A percentile compares a stretch with the other conserved stretches of the same genome.
phyloP scores from a whole-genome alignment of 2,888 invertebrate species.

The Leucozona laternaria region DNA sequence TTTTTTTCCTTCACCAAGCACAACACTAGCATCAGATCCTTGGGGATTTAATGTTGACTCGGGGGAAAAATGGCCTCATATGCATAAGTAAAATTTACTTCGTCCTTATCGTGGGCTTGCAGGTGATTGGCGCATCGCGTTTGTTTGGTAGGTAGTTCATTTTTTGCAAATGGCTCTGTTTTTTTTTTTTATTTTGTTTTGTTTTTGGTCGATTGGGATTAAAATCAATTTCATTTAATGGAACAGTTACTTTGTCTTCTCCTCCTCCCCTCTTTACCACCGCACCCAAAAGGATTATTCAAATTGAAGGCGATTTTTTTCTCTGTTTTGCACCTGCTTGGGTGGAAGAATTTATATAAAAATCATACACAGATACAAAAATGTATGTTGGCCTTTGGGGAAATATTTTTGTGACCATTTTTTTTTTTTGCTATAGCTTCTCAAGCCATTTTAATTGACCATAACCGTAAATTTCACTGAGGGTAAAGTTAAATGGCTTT shows the following conservation, averaged over 20 bases:
- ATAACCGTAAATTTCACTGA: constrained; percentile 73
- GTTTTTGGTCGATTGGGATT: constrained; percentile 59
- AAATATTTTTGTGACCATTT: constrained; percentile 33
- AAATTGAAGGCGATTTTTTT: constrained; percentile 65
- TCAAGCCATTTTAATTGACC: constrained; percentile 66
- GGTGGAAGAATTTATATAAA: background rate
- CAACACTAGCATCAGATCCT: constrained; percentile 11
- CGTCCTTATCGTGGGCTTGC: constrained; percentile 64
- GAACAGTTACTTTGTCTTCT: constrained; percentile 31
- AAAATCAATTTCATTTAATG: constrained; percentile 73
- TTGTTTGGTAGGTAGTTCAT: constrained; percentile 19
- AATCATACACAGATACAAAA: background rate
- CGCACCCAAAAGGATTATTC: constrained; percentile 59
- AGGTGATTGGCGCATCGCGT: constrained; percentile 40
- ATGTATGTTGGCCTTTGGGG: background rate
- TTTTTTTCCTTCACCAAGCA: background rate
- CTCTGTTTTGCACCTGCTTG: constrained; percentile 39
- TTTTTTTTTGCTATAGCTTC: constrained; percentile 6
- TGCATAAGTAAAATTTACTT: constrained; percentile 72
- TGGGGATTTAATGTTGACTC: constrained; percentile 27
- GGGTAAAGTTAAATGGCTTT: constrained; percentile 73
- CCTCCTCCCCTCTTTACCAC: constrained; percentile 14
- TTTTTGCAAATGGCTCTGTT: constrained; percentile 14
- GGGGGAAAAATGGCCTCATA: constrained; percentile 43
- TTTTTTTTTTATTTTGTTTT: constrained; percentile 19